Evolutionary conservation across 2,888 invertebrate genomes (phyloP).

Genomic region (Lissocephala sabroskyi): DNA sequence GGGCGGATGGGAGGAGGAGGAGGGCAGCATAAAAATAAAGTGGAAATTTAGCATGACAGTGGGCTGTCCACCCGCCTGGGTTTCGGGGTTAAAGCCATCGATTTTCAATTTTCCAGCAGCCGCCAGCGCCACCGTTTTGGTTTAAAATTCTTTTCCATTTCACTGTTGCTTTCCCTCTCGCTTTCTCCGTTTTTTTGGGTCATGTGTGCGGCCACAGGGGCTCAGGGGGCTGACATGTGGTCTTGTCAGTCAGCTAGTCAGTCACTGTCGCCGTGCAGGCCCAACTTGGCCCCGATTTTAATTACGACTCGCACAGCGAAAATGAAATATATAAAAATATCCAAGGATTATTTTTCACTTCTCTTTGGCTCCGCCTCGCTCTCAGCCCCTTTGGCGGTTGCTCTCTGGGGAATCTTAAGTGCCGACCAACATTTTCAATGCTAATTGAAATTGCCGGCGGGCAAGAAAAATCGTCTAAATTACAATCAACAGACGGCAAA

Average conservation of each 20-base stretch:
- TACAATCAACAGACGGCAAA: too few relatives aligned
- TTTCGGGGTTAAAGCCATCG: conserved; percentile 21
- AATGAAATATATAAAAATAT: too few relatives aligned
- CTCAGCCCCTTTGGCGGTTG: too few relatives aligned
- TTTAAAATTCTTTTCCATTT: not conserved
- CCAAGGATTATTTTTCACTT: not conserved
- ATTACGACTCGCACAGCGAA: conserved; percentile 1
- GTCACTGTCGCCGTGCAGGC: not conserved
- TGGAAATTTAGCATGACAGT: conserved; percentile 9
- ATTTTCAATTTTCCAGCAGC: conserved; percentile 38
- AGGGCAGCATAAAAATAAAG: conserved; percentile 7
- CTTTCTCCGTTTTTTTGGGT: not conserved
- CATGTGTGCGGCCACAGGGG: too few relatives aligned
- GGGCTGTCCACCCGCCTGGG: too few relatives aligned
- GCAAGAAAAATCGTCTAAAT: too few relatives aligned
- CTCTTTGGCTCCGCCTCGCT: too few relatives aligned
- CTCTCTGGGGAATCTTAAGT: too few relatives aligned
- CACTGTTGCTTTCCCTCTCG: not conserved
- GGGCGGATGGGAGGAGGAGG: not conserved
- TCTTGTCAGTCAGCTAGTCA: too few relatives aligned
- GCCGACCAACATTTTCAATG: too few relatives aligned
- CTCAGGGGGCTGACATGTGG: too few relatives aligned
- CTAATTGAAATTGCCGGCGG: too few relatives aligned
- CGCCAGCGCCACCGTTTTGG: conserved; percentile 1
- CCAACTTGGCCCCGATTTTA: conserved; percentile 1